Evolutionary conservation across 1,140 invertebrate species (phyloP).

Genomic region (Manduca sexta): DNA sequence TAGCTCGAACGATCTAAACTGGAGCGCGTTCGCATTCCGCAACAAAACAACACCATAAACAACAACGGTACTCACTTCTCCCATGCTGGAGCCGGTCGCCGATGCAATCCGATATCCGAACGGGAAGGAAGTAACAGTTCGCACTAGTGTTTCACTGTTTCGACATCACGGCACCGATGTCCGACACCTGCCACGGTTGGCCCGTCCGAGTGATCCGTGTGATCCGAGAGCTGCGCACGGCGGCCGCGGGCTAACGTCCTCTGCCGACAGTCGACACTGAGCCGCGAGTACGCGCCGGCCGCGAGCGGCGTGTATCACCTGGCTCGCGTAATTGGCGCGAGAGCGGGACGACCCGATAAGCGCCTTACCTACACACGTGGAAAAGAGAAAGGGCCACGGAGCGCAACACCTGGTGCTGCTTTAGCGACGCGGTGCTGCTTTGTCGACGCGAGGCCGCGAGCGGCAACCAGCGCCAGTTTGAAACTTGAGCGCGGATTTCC

Average conservation of each 20-base stretch:
- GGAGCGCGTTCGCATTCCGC: conserved; percentile 41
- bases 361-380: conserved; percentile 33
- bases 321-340: conserved; percentile 42
- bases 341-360: conserved; percentile 33
- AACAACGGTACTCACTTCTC: conserved; percentile 58
- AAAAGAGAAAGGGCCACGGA: conserved; percentile 40
- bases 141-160: conserved; percentile 44
- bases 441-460: conserved; percentile 13
- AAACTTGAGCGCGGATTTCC: conserved; percentile 58
- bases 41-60: conserved; percentile 1
- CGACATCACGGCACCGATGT: conserved; percentile 55
- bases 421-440: conserved; percentile 35
- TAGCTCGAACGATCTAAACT: conserved; percentile 31
- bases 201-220: conserved; percentile 15
- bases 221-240: conserved; percentile 33
- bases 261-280: conserved; percentile 9
- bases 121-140: conserved; percentile 32
- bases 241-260: conserved; percentile 59
- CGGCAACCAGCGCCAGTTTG: conserved; percentile 25
- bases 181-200: conserved; percentile 45
- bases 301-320: conserved; percentile 32
- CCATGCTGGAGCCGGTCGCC: conserved; percentile 37
- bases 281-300: conserved; percentile 10
- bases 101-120: conserved; percentile 31
- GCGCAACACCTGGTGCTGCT: conserved; percentile 41